Conservation (phyloP, 2,113 vertebrate genomes). For the Pangasianodon gigas region DNA sequence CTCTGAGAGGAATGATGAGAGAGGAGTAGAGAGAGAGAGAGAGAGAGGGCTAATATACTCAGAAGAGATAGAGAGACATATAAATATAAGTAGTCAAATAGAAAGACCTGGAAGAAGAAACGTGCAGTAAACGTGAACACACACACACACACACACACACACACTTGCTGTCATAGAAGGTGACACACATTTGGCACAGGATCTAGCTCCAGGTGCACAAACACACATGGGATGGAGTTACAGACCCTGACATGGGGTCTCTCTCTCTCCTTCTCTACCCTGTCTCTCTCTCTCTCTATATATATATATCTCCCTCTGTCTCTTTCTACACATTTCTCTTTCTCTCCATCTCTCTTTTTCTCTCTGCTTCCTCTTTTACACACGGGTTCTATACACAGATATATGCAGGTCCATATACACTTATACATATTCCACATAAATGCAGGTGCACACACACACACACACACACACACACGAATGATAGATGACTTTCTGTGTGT, state of each 20-base stretch:
- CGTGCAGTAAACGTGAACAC: background rate
- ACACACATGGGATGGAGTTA: constrained; percentile 1
- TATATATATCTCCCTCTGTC: background rate
- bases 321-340: too few relatives aligned
- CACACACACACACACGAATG: background rate
- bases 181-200: constrained; percentile 25
- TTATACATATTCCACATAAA: background rate
- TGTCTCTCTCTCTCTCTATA: constrained; percentile 7
- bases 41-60: background rate
- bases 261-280: constrained; percentile 1
- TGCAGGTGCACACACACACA: background rate
- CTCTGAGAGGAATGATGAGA: background rate
- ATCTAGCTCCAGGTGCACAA: constrained; percentile 36
- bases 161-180: too few relatives aligned
- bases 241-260: background rate
- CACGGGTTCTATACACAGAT: background rate
- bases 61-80: background rate
- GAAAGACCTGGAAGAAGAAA: background rate
- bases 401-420: constrained; percentile 12
- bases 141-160: background rate
- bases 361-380: constrained; percentile 30
- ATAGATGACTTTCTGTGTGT: background rate
- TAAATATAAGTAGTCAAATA: background rate
- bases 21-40: background rate
- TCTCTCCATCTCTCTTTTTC: constrained; percentile 4